Evolutionary conservation across 2,888 invertebrate genomes (phyloP).

Genomic region (Heterodera filipjevi): DNA sequence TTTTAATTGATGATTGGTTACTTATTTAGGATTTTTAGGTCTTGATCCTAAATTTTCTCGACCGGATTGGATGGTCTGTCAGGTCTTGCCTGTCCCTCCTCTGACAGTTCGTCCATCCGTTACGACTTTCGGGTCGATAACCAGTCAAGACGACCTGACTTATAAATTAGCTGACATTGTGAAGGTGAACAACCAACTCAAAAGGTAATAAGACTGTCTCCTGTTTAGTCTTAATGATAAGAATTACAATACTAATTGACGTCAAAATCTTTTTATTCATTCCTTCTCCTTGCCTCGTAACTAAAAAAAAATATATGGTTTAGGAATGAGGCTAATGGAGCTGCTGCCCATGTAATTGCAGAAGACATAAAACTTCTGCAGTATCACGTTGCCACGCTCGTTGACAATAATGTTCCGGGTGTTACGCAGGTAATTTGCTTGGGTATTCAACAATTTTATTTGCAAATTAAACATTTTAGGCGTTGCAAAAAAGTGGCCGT

Average conservation of each 20-base stretch:
- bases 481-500: constrained; percentile 98
- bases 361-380: constrained; percentile 97
- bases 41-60: constrained; percentile 88
- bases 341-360: constrained; percentile 92
- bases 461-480: constrained; percentile 68
- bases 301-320: too few relatives aligned
- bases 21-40: constrained; percentile 69
- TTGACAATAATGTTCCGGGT: constrained; percentile 98
- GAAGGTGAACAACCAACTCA: constrained; percentile 93
- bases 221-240: too few relatives aligned
- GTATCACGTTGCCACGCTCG: constrained; percentile 95
- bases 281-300: too few relatives aligned
- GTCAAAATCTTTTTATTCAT: too few relatives aligned
- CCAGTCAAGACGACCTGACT: constrained; percentile 96
- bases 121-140: constrained; percentile 97
- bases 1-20: not conserved
- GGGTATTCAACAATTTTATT: not conserved
- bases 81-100: constrained; percentile 95
- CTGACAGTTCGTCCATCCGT: constrained; percentile 94
- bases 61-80: constrained; percentile 99
- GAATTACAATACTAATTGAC: too few relatives aligned
- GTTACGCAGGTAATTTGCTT: constrained; percentile 73
- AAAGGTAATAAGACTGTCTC: constrained; percentile 67
- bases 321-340: constrained; percentile 91
- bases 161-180: constrained; percentile 98